phyloP scores from a whole-genome alignment of 1,140 invertebrate species.

The Calliphora vicina region DNA sequence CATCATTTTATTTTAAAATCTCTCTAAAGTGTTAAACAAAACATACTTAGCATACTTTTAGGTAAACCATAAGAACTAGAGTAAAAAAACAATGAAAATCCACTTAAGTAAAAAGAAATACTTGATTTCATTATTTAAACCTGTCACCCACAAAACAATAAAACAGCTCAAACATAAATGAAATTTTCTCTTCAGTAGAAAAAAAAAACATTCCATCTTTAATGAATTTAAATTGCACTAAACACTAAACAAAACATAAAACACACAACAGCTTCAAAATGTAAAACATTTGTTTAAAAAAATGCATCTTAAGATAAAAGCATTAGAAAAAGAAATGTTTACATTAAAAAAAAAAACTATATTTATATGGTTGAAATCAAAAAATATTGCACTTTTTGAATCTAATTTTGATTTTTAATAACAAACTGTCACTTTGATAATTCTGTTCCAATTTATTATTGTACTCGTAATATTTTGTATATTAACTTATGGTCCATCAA shows the following conservation, averaged over 20 bases:
- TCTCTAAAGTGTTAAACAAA: background rate
- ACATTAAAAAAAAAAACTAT: background rate
- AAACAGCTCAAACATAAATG: background rate
- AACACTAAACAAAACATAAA: too few species aligned
- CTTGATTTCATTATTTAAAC: background rate
- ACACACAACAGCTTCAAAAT: background rate
- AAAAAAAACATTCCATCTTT: background rate
- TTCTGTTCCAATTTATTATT: too few species aligned
- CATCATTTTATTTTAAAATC: too few species aligned
- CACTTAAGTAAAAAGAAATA: background rate
- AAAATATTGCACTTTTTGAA: too few species aligned
- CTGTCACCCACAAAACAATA: slow-evolving; percentile 12
- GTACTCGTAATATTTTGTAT: too few species aligned
- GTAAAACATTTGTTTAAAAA: background rate
- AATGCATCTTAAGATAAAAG: background rate
- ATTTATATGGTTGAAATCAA: too few species aligned
- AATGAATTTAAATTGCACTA: slow-evolving; percentile 3
- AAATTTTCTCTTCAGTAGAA: background rate
- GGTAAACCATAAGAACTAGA: background rate
- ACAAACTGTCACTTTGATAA: too few species aligned
- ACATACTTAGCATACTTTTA: background rate
- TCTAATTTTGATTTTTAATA: too few species aligned
- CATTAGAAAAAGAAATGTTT: background rate
- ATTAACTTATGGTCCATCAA: too few species aligned
- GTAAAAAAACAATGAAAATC: background rate